Percentiles rank a stretch among this genome's conserved stretches.
Evolutionary conservation across 2,888 invertebrate genomes (phyloP).

Genomic region (Silvanus unidentatus): DNA sequence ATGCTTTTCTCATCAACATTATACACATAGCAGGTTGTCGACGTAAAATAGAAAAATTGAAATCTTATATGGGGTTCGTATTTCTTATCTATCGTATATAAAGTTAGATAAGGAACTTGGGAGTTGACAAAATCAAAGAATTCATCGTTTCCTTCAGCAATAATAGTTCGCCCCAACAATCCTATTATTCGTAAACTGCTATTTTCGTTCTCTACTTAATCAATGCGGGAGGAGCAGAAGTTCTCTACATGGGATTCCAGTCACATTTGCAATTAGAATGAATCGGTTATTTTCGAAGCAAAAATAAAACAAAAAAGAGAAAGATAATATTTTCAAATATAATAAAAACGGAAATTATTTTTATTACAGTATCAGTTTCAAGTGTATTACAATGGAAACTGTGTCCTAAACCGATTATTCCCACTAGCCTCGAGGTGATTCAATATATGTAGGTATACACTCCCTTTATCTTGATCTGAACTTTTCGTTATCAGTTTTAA

Average conservation of each 20-base stretch:
- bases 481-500: constrained; percentile 16
- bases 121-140: constrained; percentile 29
- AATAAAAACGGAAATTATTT: too few relatives aligned
- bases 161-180: constrained; percentile 29
- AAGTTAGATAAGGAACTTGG: constrained; percentile 21
- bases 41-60: constrained; percentile 18
- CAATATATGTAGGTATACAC: constrained; percentile 14
- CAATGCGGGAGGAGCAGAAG: too few relatives aligned
- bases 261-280: constrained; percentile 19
- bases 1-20: too few relatives aligned
- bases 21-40: constrained; percentile 9
- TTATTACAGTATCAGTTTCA: too few relatives aligned
- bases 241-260: constrained; percentile 20
- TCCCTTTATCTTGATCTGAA: constrained; percentile 15
- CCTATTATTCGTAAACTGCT: constrained; percentile 29
- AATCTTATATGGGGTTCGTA: constrained; percentile 24
- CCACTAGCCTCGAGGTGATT: constrained; percentile 13
- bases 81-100: constrained; percentile 23
- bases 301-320: too few relatives aligned
- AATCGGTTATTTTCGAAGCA: constrained; percentile 2
- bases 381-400: too few relatives aligned
- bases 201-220: constrained; percentile 28
- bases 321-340: too few relatives aligned
- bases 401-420: constrained; percentile 11
- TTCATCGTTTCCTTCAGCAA: constrained; percentile 29